A percentile compares a stretch with the other conserved stretches of the same genome.
Evolutionary conservation across 2,888 invertebrate genomes (phyloP).

Genomic region (Amblyjoppa proteus): DNA sequence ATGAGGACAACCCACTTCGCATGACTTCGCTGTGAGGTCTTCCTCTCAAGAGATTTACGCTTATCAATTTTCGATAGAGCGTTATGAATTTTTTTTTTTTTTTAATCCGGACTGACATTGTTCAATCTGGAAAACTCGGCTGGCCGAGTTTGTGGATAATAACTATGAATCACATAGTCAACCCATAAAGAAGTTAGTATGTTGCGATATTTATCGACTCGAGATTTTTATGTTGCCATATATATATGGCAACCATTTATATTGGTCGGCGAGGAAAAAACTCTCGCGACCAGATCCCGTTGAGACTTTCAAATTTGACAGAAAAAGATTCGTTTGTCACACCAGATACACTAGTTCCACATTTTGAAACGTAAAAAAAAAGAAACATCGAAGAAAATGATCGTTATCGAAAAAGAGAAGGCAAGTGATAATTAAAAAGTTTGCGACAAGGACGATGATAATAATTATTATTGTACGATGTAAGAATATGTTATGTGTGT

Average conservation of each 20-base stretch:
- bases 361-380: too few species aligned
- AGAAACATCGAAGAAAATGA: too few species aligned
- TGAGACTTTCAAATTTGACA: not conserved
- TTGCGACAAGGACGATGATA: too few species aligned
- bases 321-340: not conserved
- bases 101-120: not conserved
- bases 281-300: not conserved
- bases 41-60: not conserved
- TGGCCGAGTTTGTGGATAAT: not conserved
- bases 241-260: not conserved
- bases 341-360: too few species aligned
- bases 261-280: not conserved
- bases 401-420: too few species aligned
- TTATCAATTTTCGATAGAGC: not conserved
- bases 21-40: slow-evolving; percentile 86
- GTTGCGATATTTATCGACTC: not conserved
- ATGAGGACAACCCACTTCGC: slow-evolving; percentile 89
- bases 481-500: too few species aligned
- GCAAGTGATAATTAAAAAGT: too few species aligned
- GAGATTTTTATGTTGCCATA: not conserved
- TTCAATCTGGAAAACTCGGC: slow-evolving; percentile 10
- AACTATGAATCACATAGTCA: not conserved
- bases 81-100: not conserved
- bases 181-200: not conserved
- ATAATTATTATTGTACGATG: too few species aligned